Conservation (phyloP, 2,113 vertebrate species). For the Dromiciops gliroides region DNA sequence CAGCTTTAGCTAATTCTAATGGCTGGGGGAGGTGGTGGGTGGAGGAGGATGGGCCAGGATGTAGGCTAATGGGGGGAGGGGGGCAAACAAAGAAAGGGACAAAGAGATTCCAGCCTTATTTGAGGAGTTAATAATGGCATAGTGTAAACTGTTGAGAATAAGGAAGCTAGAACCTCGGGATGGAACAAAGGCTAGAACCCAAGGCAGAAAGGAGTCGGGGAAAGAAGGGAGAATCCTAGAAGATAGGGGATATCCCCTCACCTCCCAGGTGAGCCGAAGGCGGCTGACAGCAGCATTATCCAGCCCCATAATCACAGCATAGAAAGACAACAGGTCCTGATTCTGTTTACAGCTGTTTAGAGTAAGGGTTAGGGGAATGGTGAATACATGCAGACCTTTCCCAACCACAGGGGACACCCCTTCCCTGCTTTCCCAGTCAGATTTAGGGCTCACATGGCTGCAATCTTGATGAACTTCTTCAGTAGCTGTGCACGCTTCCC, state of each 20-base stretch:
- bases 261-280: constrained; percentile 97
- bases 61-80: not conserved
- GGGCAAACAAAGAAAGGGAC: not conserved
- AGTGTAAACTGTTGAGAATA: not conserved
- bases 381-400: not conserved
- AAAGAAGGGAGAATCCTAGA: not conserved
- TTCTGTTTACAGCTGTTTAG: constrained; percentile 94
- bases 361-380: not conserved
- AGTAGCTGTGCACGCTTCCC: constrained; percentile 95
- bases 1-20: not conserved
- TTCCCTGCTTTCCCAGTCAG: accelerated
- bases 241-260: constrained; percentile 61
- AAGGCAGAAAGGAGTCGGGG: not conserved
- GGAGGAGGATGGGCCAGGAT: not conserved
- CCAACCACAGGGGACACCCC: not conserved
- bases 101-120: not conserved
- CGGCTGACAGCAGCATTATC: constrained; percentile 94
- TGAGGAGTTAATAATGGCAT: not conserved
- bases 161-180: not conserved
- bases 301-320: constrained; percentile 93
- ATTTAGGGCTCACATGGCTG: constrained; percentile 90
- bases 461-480: constrained; percentile 98
- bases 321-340: constrained; percentile 97
- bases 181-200: not conserved
- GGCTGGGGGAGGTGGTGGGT: not conserved